Conservation (phyloP, 2,888 invertebrate species). For the Drosophila engyochracea region DNA sequence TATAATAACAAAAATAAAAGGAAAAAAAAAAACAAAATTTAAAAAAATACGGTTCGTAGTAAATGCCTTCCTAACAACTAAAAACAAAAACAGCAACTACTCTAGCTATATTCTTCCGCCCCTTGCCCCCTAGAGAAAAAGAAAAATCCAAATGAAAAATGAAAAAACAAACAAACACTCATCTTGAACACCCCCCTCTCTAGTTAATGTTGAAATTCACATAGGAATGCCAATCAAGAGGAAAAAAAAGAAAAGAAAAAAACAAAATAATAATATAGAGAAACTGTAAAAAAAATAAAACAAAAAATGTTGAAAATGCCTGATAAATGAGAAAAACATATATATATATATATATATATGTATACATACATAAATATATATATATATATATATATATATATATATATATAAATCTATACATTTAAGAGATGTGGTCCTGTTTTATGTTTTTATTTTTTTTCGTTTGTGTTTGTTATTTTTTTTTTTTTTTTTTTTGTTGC, state of each 20-base stretch:
- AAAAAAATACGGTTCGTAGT: slow-evolving; percentile 13
- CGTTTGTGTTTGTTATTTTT: slow-evolving; percentile 46
- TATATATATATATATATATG: slow-evolving; percentile 19
- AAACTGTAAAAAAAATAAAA: slow-evolving; percentile 41
- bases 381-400: slow-evolving; percentile 24
- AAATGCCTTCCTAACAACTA: slow-evolving; percentile 32
- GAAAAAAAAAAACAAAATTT: background rate
- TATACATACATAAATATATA: slow-evolving; percentile 21
- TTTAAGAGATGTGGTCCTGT: slow-evolving; percentile 41
- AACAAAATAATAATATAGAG: slow-evolving; percentile 34
- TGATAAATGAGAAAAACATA: slow-evolving; percentile 47
- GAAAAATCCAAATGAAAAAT: slow-evolving; percentile 1
- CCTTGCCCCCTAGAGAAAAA: slow-evolving; percentile 8
- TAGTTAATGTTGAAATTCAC: slow-evolving; percentile 70
- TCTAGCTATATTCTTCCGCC: slow-evolving; percentile 26
- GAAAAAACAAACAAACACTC: slow-evolving; percentile 7
- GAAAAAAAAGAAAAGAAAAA: slow-evolving; percentile 7
- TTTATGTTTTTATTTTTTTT: slow-evolving; percentile 20
- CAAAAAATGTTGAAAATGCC: slow-evolving; percentile 64
- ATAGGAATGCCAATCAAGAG: slow-evolving; percentile 71
- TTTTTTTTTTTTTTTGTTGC: slow-evolving; percentile 56
- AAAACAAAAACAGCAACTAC: slow-evolving; percentile 7
- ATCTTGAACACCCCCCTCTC: slow-evolving; percentile 42
- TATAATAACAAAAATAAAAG: background rate
- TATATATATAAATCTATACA: slow-evolving; percentile 27